Evolutionary conservation across 2,888 invertebrate genomes (phyloP).

Genomic region (Ennomos quercinarius): DNA sequence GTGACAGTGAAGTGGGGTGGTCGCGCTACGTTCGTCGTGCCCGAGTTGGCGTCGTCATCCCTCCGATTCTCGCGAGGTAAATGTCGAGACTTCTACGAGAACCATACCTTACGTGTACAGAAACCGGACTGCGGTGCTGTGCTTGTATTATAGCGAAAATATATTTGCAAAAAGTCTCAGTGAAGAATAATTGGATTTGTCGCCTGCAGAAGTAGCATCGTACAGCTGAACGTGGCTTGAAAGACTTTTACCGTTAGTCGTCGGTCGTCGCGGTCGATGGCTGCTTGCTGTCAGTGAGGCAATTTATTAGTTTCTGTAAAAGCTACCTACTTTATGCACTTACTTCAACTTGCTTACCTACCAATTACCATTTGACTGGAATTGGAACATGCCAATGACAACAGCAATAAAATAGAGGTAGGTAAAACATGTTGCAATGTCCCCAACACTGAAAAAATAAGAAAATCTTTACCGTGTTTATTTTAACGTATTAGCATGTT

Average conservation of each 20-base stretch:
- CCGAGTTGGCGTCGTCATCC: constrained; percentile 77
- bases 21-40: constrained; percentile 73
- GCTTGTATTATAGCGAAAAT: constrained; percentile 58
- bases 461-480: constrained; percentile 56
- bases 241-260: constrained; percentile 73
- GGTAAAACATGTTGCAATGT: constrained; percentile 1
- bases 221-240: constrained; percentile 57
- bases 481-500: constrained; percentile 63
- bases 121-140: constrained; percentile 72
- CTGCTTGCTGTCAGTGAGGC: constrained; percentile 49
- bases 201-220: constrained; percentile 47
- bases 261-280: constrained; percentile 62
- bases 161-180: constrained; percentile 54
- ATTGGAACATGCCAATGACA: neutral
- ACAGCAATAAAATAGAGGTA: constrained; percentile 23
- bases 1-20: constrained; percentile 74
- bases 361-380: neutral
- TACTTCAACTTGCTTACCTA: neutral
- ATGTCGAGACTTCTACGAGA: constrained; percentile 71
- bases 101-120: constrained; percentile 74
- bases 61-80: constrained; percentile 79
- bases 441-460: constrained; percentile 47
- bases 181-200: constrained; percentile 55
- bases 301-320: constrained; percentile 27
- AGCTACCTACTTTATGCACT: neutral